Evolutionary conservation across 2,888 invertebrate species (phyloP), one percentile per base, ranked within the genome.

Genomic region (Netelia inedita): DNA sequence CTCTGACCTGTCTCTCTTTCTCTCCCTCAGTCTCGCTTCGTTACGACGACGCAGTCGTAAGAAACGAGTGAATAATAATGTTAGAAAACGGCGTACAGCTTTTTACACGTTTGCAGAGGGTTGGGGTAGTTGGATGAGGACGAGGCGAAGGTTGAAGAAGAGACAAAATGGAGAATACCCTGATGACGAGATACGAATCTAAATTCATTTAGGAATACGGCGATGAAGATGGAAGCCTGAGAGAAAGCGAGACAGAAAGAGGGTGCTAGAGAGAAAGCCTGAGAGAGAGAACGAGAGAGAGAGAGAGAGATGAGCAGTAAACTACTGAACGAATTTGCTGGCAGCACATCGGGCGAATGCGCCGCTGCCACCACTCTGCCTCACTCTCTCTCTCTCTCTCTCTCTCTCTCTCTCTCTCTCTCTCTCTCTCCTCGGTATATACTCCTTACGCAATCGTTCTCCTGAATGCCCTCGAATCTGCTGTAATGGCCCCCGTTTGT

Each of bases 381-480:
- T n/a, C 28, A n/a, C n/a, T n/a, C n/a, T n/a, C n/a, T n/a, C 28
- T 28, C 28, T 28, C 28, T 2, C 28, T 28, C 28, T 28, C 3
- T 28, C 1, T 28, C 35, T 35, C 35, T 35, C 35, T 35, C 35
- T 35, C 35, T 35, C 35, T 35, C 35, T 3, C 5, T 35, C 35
- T 6, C 6, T 35, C 35, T 35, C 35, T 35, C 35, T 35, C 35
- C 35, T 71, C 53, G 1, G 83, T 57, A 65, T 83, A 79, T 86
- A 79, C 88, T 84, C 82, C 85, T 82, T 74, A 78, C 79, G 83
- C 79, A 81, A 82, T 78, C 73, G 73, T 81, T 63, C 71, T 46
- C 82, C 73, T 76, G 86, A 82, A 87, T 86, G 86, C 87, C 86
- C 87, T 86, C 86, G 83, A 85, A 74, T 85, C 82, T 83, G 82